A percentile compares a stretch with the other conserved stretches of the same genome.
phyloP scores from a whole-genome alignment of 2,113 vertebrate species.

The Leucosticte australis region DNA sequence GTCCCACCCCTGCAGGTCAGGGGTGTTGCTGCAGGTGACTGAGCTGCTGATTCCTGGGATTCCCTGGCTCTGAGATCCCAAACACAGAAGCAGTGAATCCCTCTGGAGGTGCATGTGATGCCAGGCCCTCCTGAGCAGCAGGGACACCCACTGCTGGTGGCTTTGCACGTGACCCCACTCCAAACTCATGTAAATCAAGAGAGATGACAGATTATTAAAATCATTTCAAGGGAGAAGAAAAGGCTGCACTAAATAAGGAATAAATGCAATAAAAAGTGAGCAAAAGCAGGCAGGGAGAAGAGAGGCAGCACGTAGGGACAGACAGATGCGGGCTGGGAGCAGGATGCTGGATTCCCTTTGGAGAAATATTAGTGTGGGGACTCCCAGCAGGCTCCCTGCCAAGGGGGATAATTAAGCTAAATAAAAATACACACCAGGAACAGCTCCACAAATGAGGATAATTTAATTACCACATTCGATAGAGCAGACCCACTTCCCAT shows the following conservation, averaged over 20 bases:
- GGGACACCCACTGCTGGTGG: background rate
- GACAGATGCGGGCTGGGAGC: constrained; percentile 24
- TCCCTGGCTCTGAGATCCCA: background rate
- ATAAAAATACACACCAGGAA: constrained; percentile 53
- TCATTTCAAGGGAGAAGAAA: background rate
- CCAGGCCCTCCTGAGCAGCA: background rate
- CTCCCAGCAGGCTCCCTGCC: constrained; percentile 59
- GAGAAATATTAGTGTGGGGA: constrained; percentile 25
- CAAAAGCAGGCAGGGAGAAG: background rate
- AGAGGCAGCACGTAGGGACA: background rate
- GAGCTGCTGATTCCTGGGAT: background rate
- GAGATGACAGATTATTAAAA: background rate
- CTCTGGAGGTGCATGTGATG: background rate
- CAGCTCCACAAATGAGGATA: constrained; percentile 63
- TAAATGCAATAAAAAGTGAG: background rate
- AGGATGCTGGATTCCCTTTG: constrained; percentile 39
- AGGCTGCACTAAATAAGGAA: background rate
- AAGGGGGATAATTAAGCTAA: constrained; percentile 63
- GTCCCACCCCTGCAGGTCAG: background rate
- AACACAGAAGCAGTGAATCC: background rate
- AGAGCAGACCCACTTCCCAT: constrained; percentile 49
- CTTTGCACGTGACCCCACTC: background rate
- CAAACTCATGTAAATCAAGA: background rate
- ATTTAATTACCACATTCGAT: constrained; percentile 56
- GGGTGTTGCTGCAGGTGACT: background rate